Evolutionary conservation across 2,888 invertebrate species (phyloP).

Genomic region (Lithophane leautieri): DNA sequence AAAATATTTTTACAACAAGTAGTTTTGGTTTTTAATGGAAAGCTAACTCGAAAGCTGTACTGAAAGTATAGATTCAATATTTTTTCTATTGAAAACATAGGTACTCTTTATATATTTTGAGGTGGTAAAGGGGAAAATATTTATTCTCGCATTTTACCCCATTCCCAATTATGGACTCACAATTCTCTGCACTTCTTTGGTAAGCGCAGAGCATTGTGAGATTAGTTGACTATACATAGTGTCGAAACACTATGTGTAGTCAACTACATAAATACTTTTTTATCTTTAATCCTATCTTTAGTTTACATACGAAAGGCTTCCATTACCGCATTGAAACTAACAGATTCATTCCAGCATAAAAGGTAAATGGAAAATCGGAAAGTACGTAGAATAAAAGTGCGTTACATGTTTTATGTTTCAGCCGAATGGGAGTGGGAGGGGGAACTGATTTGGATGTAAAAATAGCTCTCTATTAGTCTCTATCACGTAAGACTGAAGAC

Average conservation of each 20-base stretch:
- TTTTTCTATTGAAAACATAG: too few species aligned
- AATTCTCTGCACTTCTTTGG: neutral
- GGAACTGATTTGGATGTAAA: slow-evolving; percentile 23
- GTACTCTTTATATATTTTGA: neutral
- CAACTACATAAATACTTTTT: neutral
- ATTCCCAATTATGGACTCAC: slow-evolving; percentile 7
- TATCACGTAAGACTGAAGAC: neutral
- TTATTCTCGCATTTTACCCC: neutral
- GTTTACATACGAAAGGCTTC: slow-evolving; percentile 44
- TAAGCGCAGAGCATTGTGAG: too few species aligned
- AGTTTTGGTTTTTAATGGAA: neutral
- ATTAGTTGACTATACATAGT: too few species aligned
- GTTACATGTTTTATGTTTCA: slow-evolving; percentile 49
- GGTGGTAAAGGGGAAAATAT: neutral
- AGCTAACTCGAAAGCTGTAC: neutral
- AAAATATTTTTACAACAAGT: neutral
- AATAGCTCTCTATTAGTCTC: slow-evolving; percentile 15
- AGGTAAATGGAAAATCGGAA: slow-evolving; percentile 29
- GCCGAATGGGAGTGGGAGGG: neutral
- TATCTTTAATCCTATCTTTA: slow-evolving; percentile 34
- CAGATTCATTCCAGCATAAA: slow-evolving; percentile 21
- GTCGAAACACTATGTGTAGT: neutral
- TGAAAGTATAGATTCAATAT: too few species aligned
- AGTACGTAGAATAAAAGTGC: slow-evolving; percentile 28
- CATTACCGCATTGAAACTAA: slow-evolving; percentile 21